Percentiles rank a stretch among this genome's conserved stretches.
Evolutionary conservation across 2,888 invertebrate species (phyloP).

Genomic region (Geophilus truncorum): DNA sequence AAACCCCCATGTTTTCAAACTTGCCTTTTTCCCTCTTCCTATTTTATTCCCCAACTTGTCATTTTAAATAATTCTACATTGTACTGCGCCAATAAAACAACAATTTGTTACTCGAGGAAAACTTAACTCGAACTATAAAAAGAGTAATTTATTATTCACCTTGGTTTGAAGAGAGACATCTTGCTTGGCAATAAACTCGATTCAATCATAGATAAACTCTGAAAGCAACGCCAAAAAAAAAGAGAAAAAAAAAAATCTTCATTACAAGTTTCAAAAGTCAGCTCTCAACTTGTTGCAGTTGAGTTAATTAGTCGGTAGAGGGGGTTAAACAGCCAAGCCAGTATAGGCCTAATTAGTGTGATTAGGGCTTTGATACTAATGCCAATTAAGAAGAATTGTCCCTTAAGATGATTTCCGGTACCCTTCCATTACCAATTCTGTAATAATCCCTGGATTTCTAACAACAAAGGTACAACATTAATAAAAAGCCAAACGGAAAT

Average conservation of each 20-base stretch:
- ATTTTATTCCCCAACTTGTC: no score
- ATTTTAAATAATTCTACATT: neutral
- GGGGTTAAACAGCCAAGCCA: neutral
- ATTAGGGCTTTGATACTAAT: neutral
- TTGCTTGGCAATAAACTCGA: constrained; percentile 80
- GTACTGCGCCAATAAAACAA: neutral
- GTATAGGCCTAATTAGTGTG: neutral
- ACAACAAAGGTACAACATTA: neutral
- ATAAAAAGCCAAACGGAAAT: neutral
- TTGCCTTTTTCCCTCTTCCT: no score
- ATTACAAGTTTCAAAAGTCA: neutral
- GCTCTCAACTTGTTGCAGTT: neutral
- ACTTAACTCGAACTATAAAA: neutral
- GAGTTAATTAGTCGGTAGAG: neutral
- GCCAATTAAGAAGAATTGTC: neutral
- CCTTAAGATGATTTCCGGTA: neutral
- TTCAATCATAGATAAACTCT: constrained; percentile 66
- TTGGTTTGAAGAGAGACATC: constrained; percentile 72
- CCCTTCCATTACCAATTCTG: neutral
- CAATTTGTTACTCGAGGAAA: neutral
- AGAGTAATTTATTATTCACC: constrained; percentile 54
- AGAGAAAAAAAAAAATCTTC: neutral
- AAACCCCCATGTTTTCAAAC: neutral
- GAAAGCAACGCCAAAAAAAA: neutral
- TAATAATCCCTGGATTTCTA: neutral